Conservation (phyloP, 1,140 invertebrate genomes). For the Trissolcus basalis region DNA sequence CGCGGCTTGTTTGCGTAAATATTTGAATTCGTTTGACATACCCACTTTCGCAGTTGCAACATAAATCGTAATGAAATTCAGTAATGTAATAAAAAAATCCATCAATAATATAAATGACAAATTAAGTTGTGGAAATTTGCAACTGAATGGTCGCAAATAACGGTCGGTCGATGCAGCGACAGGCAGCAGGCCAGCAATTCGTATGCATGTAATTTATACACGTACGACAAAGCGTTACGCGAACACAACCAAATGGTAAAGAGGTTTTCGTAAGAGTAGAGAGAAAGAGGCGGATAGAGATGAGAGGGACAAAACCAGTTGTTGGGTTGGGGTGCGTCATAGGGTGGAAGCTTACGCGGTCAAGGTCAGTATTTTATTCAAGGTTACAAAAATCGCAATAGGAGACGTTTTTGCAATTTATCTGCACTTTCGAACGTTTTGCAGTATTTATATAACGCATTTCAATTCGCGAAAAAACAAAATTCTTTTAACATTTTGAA, state of each 20-base stretch:
- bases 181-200: constrained; percentile 27
- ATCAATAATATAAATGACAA: too few relatives aligned
- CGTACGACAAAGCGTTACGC: constrained; percentile 22
- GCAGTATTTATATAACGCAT: too few relatives aligned
- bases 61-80: too few relatives aligned
- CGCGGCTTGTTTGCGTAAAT: too few relatives aligned
- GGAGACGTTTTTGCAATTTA: too few relatives aligned
- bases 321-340: constrained; percentile 33
- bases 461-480: too few relatives aligned
- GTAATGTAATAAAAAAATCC: too few relatives aligned
- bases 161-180: constrained; percentile 37
- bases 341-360: constrained; percentile 31
- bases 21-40: too few relatives aligned
- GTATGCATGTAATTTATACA: constrained; percentile 38
- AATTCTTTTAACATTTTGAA: too few relatives aligned
- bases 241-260: constrained; percentile 22
- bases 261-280: constrained; percentile 30
- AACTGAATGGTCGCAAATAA: constrained; percentile 16
- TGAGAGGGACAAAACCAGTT: constrained; percentile 27
- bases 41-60: too few relatives aligned
- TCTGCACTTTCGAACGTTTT: too few relatives aligned
- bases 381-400: background rate
- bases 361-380: constrained; percentile 37
- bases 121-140: background rate
- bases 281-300: constrained; percentile 1